Base-by-base conservation (phyloP, 1,140 invertebrate species). In the Hylaeus volcanicus region DNA sequence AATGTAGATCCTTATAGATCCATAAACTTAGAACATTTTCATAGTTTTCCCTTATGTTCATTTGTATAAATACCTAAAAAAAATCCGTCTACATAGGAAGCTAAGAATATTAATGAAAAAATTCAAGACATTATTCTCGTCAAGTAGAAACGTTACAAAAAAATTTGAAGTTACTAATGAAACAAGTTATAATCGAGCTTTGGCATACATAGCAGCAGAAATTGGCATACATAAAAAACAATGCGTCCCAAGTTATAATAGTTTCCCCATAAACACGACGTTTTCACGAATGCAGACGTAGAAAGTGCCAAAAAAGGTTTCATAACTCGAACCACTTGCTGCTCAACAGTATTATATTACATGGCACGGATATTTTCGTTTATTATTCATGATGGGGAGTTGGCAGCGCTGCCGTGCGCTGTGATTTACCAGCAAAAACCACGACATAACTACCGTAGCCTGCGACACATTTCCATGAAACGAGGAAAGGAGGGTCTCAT, bases 341-440 rank as follows among this genome's bases (percentile, higher is more conserved):
- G 78, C 78, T 72, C 66, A 15, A 14, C 79, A 55, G 72, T 26
- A 55, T 65, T 80, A 75, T 71, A 78, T 89, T 84, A 86, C 66
- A 56, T 15, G 77, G 56, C 64, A 74, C 71, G 80, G 64, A 84
- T 89, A 71, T 85, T 89, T 89, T 85, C 87, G 86, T 88, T 90
- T 89, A 91, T 91, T 90, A 90, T 91, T 88, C 88, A 91, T 91
- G 90, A 90, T 90, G 83, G 75, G 83, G 84, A 82, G 86, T 87
- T 89, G 90, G 88, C 90, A 76, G 68, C 70, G 84, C 72, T 75
- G 73, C 58, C 61, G 63, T 14, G 78, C 71, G 3, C 61, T 48
- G 64, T 81, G 82, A 89, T 89, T 86, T 79, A 89, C 60, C 75
- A 58, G 55, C 73, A 68, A 70, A 72, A 88, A 89, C 61, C 41